Conservation (phyloP, 1,140 invertebrate species). For the Magallana gigas region DNA sequence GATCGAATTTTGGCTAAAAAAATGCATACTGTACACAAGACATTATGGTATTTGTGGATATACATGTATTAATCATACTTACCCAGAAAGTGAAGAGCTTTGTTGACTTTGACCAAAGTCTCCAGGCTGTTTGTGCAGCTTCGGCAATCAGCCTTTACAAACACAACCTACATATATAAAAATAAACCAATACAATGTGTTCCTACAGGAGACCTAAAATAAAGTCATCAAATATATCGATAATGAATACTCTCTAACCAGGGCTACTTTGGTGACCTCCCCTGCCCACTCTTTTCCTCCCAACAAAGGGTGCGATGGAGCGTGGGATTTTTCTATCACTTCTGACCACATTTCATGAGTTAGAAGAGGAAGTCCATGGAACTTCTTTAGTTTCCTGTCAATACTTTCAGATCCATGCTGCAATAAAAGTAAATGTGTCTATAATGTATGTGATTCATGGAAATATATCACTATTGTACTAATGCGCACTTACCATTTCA, state of each 20-base stretch:
- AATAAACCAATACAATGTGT: slow-evolving; percentile 1
- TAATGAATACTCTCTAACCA: slow-evolving; percentile 44
- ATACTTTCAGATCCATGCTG: slow-evolving; percentile 54
- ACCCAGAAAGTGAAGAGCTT: slow-evolving; percentile 60
- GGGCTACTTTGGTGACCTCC: slow-evolving; percentile 62
- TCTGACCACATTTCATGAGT: slow-evolving; percentile 56
- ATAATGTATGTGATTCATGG: not conserved
- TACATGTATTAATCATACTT: not conserved
- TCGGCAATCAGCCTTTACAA: slow-evolving; percentile 64
- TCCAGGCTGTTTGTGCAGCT: slow-evolving; percentile 62
- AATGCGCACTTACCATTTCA: not conserved
- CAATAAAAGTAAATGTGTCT: not conserved
- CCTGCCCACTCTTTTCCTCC: slow-evolving; percentile 59
- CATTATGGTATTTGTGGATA: no score
- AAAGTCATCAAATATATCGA: no score
- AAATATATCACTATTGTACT: not conserved
- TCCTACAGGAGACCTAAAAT: no score
- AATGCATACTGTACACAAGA: no score
- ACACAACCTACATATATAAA: slow-evolving; percentile 58
- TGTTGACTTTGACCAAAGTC: slow-evolving; percentile 59
- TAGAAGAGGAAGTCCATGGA: slow-evolving; percentile 58
- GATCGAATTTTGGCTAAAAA: no score
- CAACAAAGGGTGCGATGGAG: slow-evolving; percentile 55
- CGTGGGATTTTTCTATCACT: slow-evolving; percentile 63
- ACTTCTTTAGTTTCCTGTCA: slow-evolving; percentile 47